Evolutionary conservation across 2,113 vertebrate species (phyloP), one percentile per base, ranked within the genome.

Genomic region (Motacilla alba): DNA sequence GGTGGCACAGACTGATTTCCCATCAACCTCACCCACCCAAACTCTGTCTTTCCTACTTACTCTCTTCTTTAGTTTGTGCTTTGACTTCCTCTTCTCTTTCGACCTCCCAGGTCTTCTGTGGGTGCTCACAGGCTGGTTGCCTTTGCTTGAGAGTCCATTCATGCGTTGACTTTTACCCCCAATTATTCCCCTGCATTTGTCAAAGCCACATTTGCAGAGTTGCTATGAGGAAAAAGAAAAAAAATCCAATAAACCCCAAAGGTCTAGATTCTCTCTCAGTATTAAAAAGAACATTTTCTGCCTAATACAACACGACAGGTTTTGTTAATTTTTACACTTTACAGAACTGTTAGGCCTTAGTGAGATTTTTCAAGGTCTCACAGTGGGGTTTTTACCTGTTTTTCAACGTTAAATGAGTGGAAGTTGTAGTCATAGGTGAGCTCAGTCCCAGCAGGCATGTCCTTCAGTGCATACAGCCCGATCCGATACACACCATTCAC

Each of bases 361-460:
- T 22, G 79, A 37, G 15, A 26, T 37, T 74, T 52, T 44, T 33
- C 30, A 59, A 33, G 62, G 73, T 11, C 26, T 63, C 33, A 16
- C 2, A 2, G 10, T 43, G 43, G 4, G n/a, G 23, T 41, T 39
- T 87, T 98, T 95, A 99, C 99, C 98, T 99, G 99, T 89, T 99
- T 99, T 77, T 99, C 99, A 26, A 99, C 99, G 39, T 99, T 99
- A 96, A 99, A 99, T 41, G 99, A 99, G 95, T 99, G 99, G 95
- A 99, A 99, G 95, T 99, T 99, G 98, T 99, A 99, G 97, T 99
- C 99, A 0, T 99, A 99, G 44, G 99, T 99, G 95, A 99, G 98
- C 79, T 99, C 99, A 1, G 98, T 99, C 31, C 99, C 99, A 17
- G 98, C 99, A 84, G 88, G 98, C 98, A 99, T 98, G 68, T 99